Evolutionary conservation across 2,113 vertebrate species (phyloP).

Genomic region (Bos javanicus): DNA sequence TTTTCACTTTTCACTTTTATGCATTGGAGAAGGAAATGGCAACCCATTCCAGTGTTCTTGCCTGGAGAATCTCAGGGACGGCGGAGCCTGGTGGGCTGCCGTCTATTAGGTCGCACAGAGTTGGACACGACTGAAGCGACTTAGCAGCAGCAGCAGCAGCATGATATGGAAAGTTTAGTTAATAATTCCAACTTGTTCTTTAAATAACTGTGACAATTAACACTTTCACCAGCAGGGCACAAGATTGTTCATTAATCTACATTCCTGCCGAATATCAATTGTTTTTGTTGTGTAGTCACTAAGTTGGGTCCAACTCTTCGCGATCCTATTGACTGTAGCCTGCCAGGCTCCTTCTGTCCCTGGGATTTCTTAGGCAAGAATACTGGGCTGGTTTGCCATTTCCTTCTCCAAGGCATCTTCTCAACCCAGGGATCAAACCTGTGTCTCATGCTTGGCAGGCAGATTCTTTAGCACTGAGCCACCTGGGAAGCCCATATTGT

Average conservation of each 20-base stretch:
- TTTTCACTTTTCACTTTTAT: background rate
- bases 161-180: background rate
- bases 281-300: background rate
- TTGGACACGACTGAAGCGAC: rapidly evolving
- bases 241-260: background rate
- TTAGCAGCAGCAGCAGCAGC: background rate
- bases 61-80: background rate
- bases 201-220: background rate
- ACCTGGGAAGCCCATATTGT: background rate
- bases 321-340: background rate
- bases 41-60: background rate
- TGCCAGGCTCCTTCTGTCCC: background rate
- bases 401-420: background rate
- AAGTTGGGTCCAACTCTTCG: rapidly evolving
- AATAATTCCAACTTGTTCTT: background rate
- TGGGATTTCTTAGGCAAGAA: background rate
- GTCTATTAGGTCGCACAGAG: rapidly evolving
- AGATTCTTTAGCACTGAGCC: background rate
- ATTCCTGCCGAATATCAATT: background rate
- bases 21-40: too few relatives aligned
- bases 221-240: background rate
- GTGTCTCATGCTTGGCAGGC: background rate
- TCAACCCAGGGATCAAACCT: background rate
- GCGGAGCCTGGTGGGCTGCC: background rate
- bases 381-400: background rate